Conservation (phyloP, 1,140 invertebrate genomes). For the Brachionus koreanus region DNA sequence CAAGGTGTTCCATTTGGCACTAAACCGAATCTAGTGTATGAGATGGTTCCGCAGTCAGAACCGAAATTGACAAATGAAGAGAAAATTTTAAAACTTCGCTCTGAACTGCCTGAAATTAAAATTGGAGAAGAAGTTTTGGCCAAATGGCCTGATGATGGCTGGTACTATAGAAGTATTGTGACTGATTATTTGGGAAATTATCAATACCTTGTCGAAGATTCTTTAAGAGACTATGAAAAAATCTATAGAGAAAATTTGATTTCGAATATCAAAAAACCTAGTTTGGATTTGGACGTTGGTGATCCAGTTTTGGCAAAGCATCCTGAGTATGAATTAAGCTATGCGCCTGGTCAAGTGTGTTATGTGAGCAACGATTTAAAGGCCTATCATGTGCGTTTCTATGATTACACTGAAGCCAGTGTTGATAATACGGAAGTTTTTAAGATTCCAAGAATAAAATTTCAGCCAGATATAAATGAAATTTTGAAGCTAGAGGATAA, state of each 20-base stretch:
- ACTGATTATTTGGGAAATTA: neutral
- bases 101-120: constrained; percentile 25
- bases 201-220: constrained; percentile 8
- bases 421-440: constrained; percentile 49
- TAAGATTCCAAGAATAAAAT: constrained; percentile 49
- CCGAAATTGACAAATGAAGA: neutral
- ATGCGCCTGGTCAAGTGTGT: constrained; percentile 50
- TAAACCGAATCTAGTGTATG: constrained; percentile 45
- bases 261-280: constrained; percentile 48
- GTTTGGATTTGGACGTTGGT: constrained; percentile 47
- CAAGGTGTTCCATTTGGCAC: neutral
- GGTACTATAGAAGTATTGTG: constrained; percentile 51
- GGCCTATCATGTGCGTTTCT: constrained; percentile 48
- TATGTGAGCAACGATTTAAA: constrained; percentile 45
- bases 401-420: constrained; percentile 47
- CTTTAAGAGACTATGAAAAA: constrained; percentile 1
- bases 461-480: constrained; percentile 48
- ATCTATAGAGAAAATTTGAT: constrained; percentile 45
- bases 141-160: constrained; percentile 53
- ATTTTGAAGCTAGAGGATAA: constrained; percentile 49
- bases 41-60: neutral
- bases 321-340: constrained; percentile 50
- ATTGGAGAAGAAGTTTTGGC: constrained; percentile 51
- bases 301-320: constrained; percentile 50
- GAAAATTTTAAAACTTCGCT: constrained; percentile 21